These are phyloP conservation scores for Stenodema calcarata DNA, from an alignment of 2,888 invertebrate genomes.

Conservation along the genomic window DNA sequence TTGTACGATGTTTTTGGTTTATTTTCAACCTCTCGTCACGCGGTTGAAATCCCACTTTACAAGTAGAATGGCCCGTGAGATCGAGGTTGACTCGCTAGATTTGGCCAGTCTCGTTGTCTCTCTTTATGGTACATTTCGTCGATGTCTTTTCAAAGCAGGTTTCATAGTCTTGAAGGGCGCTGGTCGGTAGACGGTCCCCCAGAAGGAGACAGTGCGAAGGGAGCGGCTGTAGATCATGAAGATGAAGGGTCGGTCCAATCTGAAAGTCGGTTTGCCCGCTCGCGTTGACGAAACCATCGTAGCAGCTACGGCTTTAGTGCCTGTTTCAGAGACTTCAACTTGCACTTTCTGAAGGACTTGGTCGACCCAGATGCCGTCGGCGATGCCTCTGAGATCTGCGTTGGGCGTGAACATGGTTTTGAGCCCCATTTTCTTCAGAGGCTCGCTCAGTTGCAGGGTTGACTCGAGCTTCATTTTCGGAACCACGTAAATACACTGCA, in stretches of 20 bases:
- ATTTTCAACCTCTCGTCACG: too few species aligned
- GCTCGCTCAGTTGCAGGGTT: slow-evolving; percentile 65
- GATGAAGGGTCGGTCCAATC: slow-evolving; percentile 74
- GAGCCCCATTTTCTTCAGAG: slow-evolving; percentile 69
- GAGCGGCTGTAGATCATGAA: slow-evolving; percentile 75
- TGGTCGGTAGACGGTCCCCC: slow-evolving; percentile 72
- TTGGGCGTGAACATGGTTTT: slow-evolving; percentile 69
- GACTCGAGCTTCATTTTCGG: slow-evolving; percentile 77
- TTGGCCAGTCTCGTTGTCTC: too few species aligned
- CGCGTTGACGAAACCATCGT: slow-evolving; percentile 68
- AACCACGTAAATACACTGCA: slow-evolving; percentile 59
- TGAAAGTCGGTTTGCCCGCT: slow-evolving; percentile 64
- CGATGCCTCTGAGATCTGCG: slow-evolving; percentile 69
- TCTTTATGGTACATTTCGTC: not conserved
- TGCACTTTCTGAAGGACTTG: slow-evolving; percentile 64
- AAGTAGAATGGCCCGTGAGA: too few species aligned
- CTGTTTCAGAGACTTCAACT: slow-evolving; percentile 66
- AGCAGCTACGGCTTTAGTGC: slow-evolving; percentile 75
- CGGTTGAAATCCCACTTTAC: too few species aligned
- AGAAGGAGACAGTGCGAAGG: slow-evolving; percentile 73
- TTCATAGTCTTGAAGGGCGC: slow-evolving; percentile 58
- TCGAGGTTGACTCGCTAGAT: too few species aligned
- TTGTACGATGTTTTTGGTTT: too few species aligned
- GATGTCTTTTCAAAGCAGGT: not conserved
- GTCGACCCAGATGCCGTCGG: slow-evolving; percentile 59